These are phyloP conservation scores for Aegithalos caudatus DNA, from an alignment of 2,113 vertebrate species.

Conservation along the genomic window DNA sequence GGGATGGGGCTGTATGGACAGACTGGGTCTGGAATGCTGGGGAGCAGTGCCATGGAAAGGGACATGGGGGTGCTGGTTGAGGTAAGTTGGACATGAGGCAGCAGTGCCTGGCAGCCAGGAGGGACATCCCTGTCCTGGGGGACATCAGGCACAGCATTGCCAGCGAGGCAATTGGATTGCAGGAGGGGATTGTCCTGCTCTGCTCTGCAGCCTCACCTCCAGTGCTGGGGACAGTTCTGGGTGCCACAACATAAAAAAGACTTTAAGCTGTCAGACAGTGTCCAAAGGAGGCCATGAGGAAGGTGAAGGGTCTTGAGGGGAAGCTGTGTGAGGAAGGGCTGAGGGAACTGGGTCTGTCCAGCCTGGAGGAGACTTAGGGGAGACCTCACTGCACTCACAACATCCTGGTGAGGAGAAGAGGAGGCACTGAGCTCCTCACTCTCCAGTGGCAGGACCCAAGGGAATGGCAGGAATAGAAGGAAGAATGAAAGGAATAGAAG, in stretches of 20 bases:
- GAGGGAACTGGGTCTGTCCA: not conserved
- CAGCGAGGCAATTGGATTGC: rapidly evolving
- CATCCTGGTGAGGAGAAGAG: rapidly evolving
- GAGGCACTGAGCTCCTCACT: not conserved
- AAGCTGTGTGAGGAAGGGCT: rapidly evolving
- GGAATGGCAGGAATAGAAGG: no score
- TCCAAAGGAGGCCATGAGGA: not conserved
- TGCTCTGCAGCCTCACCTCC: rapidly evolving
- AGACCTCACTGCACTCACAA: not conserved
- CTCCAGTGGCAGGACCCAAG: not conserved
- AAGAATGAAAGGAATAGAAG: not conserved
- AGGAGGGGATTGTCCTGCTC: not conserved
- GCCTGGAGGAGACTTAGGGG: not conserved
- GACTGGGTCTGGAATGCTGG: not conserved
- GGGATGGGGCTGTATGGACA: not conserved
- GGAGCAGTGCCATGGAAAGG: not conserved
- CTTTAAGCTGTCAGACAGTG: rapidly evolving
- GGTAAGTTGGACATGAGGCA: not conserved
- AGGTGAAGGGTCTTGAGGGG: not conserved
- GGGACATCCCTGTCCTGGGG: not conserved
- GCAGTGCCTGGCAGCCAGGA: not conserved
- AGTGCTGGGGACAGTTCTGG: not conserved
- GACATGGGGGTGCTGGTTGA: not conserved
- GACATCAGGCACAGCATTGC: not conserved
- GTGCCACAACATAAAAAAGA: not conserved